A percentile compares a stretch with the other conserved stretches of the same genome.
These are phyloP conservation scores for Dryas iulia DNA, from an alignment of 1,140 invertebrate genomes.

Conservation along the genomic window DNA sequence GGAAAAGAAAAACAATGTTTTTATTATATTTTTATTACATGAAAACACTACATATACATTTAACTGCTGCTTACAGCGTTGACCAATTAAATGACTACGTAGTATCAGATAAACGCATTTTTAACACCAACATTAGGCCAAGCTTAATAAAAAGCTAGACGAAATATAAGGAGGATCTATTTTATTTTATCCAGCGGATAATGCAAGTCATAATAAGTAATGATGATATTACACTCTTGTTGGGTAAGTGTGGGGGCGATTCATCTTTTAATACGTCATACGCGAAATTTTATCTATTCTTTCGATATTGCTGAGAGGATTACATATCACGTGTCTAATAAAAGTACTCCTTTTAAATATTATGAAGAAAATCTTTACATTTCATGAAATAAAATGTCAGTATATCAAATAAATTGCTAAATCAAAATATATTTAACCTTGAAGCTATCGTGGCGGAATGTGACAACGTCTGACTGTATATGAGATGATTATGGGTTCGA, in stretches of 20 bases:
- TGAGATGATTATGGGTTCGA: too few species aligned
- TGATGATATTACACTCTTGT: slow-evolving; percentile 38
- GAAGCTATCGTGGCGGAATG: too few species aligned
- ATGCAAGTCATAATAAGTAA: slow-evolving; percentile 50
- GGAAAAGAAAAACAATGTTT: too few species aligned
- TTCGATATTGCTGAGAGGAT: slow-evolving; percentile 11
- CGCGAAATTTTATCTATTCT: slow-evolving; percentile 34
- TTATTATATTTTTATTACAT: too few species aligned
- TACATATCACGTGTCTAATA: slow-evolving; percentile 29
- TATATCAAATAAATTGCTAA: too few species aligned
- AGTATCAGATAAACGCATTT: background rate
- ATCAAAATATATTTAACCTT: too few species aligned
- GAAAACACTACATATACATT: too few species aligned
- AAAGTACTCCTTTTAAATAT: slow-evolving; percentile 17
- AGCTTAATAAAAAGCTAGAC: background rate
- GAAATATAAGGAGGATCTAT: slow-evolving; percentile 27
- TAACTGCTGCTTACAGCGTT: too few species aligned
- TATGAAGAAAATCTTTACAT: background rate
- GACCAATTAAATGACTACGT: too few species aligned
- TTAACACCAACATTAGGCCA: background rate
- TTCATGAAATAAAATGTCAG: background rate
- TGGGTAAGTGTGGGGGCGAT: slow-evolving; percentile 30
- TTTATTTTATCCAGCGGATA: slow-evolving; percentile 35
- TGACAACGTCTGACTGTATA: too few species aligned
- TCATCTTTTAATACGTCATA: slow-evolving; percentile 39